Percentiles rank a stretch among this genome's conserved stretches.
Conservation (phyloP, 2,888 invertebrate species). For the Leptinotarsa rubiginosa region DNA sequence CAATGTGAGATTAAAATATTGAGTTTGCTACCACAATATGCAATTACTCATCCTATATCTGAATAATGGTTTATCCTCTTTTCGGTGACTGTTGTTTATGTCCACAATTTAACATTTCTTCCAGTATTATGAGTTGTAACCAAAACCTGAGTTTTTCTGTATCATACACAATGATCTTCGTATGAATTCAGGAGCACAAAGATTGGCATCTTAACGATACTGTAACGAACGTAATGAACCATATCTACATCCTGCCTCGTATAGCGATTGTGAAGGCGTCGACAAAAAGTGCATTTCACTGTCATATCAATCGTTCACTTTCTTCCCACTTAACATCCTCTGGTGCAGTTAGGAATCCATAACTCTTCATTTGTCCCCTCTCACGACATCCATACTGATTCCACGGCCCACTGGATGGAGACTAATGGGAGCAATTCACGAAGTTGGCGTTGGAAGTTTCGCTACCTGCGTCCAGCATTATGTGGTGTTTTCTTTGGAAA, state of each 20-base stretch:
- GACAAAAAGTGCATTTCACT: constrained; percentile 42
- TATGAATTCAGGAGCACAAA: not conserved
- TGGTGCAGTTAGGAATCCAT: constrained; percentile 62
- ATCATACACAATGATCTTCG: not conserved
- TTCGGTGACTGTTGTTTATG: too few species aligned
- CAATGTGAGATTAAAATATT: too few species aligned
- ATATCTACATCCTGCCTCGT: constrained; percentile 31
- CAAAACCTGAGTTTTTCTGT: too few species aligned
- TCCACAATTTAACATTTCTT: too few species aligned
- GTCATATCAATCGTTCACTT: constrained; percentile 51
- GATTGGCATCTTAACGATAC: not conserved
- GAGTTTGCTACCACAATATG: too few species aligned
- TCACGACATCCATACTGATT: constrained; percentile 58
- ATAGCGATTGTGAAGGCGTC: constrained; percentile 24
- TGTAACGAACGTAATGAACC: constrained; percentile 1
- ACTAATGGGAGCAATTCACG: constrained; percentile 65
- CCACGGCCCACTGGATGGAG: constrained; percentile 61
- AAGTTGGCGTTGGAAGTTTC: constrained; percentile 56
- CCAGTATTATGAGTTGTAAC: too few species aligned
- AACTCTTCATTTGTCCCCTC: constrained; percentile 64
- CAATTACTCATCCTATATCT: too few species aligned
- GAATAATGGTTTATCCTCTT: too few species aligned
- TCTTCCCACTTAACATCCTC: constrained; percentile 61
- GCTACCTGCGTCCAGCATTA: constrained; percentile 55
- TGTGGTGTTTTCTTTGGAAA: constrained; percentile 56